A percentile compares a stretch with the other conserved stretches of the same genome.
Evolutionary conservation across 2,113 vertebrate genomes (phyloP).

Genomic region (Cisticola juncidis): DNA sequence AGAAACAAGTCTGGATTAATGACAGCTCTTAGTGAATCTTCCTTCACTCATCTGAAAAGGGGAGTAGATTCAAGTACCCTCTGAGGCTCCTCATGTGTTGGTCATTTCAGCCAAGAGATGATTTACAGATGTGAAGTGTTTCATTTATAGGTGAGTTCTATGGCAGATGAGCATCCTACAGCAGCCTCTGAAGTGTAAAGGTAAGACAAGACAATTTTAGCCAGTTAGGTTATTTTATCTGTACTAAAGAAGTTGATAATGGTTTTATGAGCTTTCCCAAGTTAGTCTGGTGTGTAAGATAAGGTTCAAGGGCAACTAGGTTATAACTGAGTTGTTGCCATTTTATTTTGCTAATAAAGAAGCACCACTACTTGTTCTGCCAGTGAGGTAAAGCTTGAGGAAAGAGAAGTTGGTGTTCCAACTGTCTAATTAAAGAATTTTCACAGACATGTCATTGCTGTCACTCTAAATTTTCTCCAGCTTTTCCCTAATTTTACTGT

Average conservation of each 20-base stretch:
- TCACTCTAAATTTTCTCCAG: neutral
- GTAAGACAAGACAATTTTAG: neutral
- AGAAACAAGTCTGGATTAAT: neutral
- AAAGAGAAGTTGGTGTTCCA: neutral
- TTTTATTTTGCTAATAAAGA: neutral
- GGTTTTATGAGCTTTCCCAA: neutral
- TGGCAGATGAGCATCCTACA: neutral
- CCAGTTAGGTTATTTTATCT: neutral
- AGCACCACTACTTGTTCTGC: neutral
- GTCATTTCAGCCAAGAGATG: neutral
- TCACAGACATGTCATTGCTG: neutral
- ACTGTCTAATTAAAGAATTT: neutral
- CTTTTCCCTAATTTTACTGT: neutral
- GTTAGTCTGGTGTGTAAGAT: neutral
- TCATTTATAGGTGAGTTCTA: neutral
- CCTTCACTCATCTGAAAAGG: neutral
- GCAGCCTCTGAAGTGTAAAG: neutral
- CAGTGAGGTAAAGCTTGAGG: neutral
- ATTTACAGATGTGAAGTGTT: neutral
- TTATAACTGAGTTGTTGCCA: neutral
- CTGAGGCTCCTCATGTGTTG: neutral
- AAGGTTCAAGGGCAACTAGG: neutral
- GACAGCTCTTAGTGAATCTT: neutral
- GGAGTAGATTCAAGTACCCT: neutral
- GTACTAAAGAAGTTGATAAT: neutral